Percentiles rank a stretch among this genome's conserved stretches.
These are phyloP conservation scores for Acanthopagrus latus DNA, from an alignment of 2,797 vertebrate genomes.

Conservation along the genomic window DNA sequence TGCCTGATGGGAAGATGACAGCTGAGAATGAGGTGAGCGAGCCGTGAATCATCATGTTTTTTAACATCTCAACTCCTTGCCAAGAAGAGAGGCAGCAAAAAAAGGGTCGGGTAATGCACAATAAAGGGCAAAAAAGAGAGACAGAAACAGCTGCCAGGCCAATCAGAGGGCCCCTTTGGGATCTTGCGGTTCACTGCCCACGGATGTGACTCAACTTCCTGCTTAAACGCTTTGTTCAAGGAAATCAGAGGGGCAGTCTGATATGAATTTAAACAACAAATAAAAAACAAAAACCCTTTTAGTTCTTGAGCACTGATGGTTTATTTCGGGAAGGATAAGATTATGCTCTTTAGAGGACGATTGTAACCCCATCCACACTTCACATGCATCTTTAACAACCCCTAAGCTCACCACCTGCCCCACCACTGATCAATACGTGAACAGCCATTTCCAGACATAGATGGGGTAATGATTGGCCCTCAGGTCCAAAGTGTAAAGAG, in stretches of 20 bases:
- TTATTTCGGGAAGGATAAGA: background rate
- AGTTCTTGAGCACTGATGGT: background rate
- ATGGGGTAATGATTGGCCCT: constrained; percentile 68
- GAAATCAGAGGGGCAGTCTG: constrained; percentile 9
- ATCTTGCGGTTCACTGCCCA: constrained; percentile 52
- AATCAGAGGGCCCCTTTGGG: constrained; percentile 56
- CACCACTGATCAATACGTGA: constrained; percentile 72
- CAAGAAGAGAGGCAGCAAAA: constrained; percentile 7
- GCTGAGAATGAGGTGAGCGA: constrained; percentile 78
- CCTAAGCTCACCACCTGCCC: constrained; percentile 70
- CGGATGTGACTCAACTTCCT: constrained; percentile 67
- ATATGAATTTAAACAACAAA: background rate
- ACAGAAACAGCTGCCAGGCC: constrained; percentile 78
- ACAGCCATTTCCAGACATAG: constrained; percentile 60
- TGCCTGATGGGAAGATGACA: constrained; percentile 67
- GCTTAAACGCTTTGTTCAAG: constrained; percentile 21
- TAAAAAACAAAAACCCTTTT: rapidly evolving
- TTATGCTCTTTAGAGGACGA: constrained; percentile 24
- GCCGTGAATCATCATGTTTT: constrained; percentile 71
- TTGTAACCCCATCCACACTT: constrained; percentile 49
- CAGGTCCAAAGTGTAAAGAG: constrained; percentile 52
- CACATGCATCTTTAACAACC: constrained; percentile 74
- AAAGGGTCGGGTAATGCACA: constrained; percentile 24
- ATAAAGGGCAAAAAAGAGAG: constrained; percentile 53
- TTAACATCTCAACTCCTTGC: constrained; percentile 47